Evolutionary conservation across 2,888 invertebrate genomes (phyloP).

Genomic region (Calameuta pallipes): DNA sequence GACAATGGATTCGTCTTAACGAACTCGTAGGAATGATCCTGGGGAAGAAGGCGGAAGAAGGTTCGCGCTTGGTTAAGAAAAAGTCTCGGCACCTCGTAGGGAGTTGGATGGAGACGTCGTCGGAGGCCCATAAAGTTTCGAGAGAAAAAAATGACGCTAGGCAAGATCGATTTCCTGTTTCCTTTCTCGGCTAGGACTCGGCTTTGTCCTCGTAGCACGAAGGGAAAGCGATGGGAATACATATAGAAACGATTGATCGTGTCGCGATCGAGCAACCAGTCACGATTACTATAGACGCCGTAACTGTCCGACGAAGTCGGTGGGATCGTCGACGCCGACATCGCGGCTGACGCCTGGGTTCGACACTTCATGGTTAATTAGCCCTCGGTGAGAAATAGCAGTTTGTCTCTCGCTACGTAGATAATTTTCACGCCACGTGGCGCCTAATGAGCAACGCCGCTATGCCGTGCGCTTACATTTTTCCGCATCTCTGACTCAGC

Average conservation of each 20-base stretch:
- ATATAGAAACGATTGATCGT: conserved; percentile 2
- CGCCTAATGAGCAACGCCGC: conserved; percentile 47
- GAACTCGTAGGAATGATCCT: background rate
- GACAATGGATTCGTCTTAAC: background rate
- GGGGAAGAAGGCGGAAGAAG: background rate
- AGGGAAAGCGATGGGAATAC: conserved; percentile 10
- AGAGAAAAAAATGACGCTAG: conserved; percentile 9
- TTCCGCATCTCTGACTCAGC: conserved; percentile 25
- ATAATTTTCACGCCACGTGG: conserved; percentile 58
- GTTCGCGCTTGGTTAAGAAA: background rate
- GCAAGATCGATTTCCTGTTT: background rate
- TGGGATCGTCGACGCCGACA: background rate
- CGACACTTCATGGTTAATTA: conserved; percentile 57
- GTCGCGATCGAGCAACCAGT: background rate
- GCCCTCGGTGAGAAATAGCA: conserved; percentile 48
- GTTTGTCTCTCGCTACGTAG: conserved; percentile 44
- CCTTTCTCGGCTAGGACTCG: background rate
- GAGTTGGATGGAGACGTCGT: background rate
- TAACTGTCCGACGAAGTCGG: background rate
- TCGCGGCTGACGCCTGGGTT: conserved; percentile 34
- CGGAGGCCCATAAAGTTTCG: conserved; percentile 7
- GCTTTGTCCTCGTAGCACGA: conserved; percentile 16
- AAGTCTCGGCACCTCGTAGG: background rate
- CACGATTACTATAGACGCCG: background rate
- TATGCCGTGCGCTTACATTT: conserved; percentile 34